Conservation (phyloP, 2,113 vertebrate genomes). For the Scalopus aquaticus region DNA sequence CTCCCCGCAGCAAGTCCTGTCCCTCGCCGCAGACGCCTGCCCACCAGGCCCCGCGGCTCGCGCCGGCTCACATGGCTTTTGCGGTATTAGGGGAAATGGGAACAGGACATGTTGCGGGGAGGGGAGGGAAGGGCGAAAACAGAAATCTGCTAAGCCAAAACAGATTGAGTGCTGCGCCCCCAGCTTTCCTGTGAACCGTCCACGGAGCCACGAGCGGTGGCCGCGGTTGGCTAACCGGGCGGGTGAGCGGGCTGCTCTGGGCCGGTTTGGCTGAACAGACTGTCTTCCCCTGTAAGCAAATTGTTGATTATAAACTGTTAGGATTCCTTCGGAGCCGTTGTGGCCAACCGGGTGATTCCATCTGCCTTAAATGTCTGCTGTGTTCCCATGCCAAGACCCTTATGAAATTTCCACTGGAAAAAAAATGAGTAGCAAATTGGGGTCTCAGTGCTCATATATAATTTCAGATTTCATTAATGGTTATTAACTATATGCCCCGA, state of each 20-base stretch:
- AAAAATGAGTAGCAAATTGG: conserved; percentile 80
- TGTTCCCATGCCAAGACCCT: conserved; percentile 83
- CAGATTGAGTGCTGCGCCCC: not conserved
- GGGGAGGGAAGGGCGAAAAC: not conserved
- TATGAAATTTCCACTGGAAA: conserved; percentile 81
- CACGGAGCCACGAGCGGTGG: not conserved
- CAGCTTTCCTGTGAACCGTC: not conserved
- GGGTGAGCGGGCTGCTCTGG: not conserved
- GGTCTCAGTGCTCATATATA: conserved; percentile 79
- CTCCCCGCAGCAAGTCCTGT: not conserved
- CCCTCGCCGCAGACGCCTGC: not conserved
- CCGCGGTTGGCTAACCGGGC: not conserved
- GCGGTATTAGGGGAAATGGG: not conserved
- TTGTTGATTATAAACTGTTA: conserved; percentile 82
- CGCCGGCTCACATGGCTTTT: conserved; percentile 10
- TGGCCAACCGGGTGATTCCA: conserved; percentile 80
- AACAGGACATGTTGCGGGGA: not conserved
- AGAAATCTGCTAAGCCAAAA: conserved; percentile 50
- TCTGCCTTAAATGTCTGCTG: conserved; percentile 72
- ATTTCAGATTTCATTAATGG: conserved; percentile 83
- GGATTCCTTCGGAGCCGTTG: conserved; percentile 81
- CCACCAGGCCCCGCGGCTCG: not conserved
- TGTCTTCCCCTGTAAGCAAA: conserved; percentile 80
- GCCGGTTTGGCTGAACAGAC: conserved; percentile 53
- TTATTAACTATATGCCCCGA: conserved; percentile 76